Evolutionary conservation across 2,113 vertebrate species (phyloP), one percentile per base, ranked within the genome.

Genomic region (Oophaga pumilio): DNA sequence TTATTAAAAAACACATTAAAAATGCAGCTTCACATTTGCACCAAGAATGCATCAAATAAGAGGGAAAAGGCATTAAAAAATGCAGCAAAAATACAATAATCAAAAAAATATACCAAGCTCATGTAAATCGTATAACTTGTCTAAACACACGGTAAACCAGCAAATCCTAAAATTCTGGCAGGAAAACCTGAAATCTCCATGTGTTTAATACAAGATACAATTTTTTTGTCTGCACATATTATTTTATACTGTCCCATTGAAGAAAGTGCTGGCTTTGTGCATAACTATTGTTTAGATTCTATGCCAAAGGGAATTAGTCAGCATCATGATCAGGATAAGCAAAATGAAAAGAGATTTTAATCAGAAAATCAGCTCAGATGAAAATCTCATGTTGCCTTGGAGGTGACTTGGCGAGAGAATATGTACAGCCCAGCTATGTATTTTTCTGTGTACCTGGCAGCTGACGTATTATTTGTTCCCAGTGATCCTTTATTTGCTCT

Each of bases 301-400:
- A 28, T 79, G 24, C 18, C 24, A 28, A 17, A 59, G 24, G 53
- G 14, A 79, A 57, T 79, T 28, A 79, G 76, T 79, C 53, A 79
- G 76, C 52, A 57, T 18, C 15, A 28, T 57, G 57, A 53, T 59
- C 2, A 18, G 76, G 53, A 28, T 53, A 10, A 59, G 76, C 53
- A 17, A 9, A 79, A 79, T 79, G 12, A 79, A 78, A 56, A 24
- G 33, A n/a, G 56, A 79, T 79, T 56, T 79, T 79, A 79, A 79
- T 79, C 22, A 79, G 57, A 80, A 80, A 80, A 80, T 79, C 53
- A 79, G 76, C 56, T 80, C 33, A 26, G 56, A 80, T 60, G 56
- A 60, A 60, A 60, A 57, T 60, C 56, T 33, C 57, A 62, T 60
- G 26, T 80, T 80, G 78, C 56, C 78, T 20, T 22, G 78, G 57